A percentile compares a stretch with the other conserved stretches of the same genome.
Conservation (phyloP, 2,888 invertebrate genomes). For the Aleiodes leptofemur region DNA sequence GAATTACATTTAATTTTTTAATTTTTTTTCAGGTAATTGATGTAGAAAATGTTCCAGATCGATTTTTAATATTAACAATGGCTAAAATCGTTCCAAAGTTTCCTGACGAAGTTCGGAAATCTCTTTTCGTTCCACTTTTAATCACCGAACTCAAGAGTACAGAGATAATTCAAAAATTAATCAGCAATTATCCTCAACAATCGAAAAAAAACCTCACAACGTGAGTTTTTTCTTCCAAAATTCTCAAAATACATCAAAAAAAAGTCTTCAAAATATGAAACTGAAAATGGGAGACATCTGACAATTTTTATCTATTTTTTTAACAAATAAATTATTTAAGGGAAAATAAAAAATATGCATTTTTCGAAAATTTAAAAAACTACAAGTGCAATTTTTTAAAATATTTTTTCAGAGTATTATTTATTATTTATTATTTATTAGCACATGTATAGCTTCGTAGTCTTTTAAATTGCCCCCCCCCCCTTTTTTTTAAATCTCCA, state of each 20-base stretch:
- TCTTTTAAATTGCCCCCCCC: too few species aligned
- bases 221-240: constrained; percentile 41
- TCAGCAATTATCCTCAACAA: constrained; percentile 38
- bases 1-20: neutral
- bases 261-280: neutral
- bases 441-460: too few species aligned
- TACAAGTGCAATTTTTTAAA: too few species aligned
- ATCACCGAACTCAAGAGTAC: constrained; percentile 62
- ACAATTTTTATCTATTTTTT: too few species aligned
- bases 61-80: constrained; percentile 58
- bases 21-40: constrained; percentile 57
- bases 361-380: too few species aligned
- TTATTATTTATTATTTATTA: too few species aligned
- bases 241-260: neutral
- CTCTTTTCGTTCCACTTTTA: constrained; percentile 62
- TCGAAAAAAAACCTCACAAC: constrained; percentile 47
- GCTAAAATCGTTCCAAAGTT: constrained; percentile 60
- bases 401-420: too few species aligned
- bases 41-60: constrained; percentile 55
- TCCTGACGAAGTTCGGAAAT: constrained; percentile 65
- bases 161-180: constrained; percentile 48
- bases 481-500: too few species aligned
- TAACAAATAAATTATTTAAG: too few species aligned
- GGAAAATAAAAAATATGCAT: too few species aligned
- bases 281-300: too few species aligned